Conservation (phyloP, 2,113 vertebrate genomes). For the Pedetes capensis region DNA sequence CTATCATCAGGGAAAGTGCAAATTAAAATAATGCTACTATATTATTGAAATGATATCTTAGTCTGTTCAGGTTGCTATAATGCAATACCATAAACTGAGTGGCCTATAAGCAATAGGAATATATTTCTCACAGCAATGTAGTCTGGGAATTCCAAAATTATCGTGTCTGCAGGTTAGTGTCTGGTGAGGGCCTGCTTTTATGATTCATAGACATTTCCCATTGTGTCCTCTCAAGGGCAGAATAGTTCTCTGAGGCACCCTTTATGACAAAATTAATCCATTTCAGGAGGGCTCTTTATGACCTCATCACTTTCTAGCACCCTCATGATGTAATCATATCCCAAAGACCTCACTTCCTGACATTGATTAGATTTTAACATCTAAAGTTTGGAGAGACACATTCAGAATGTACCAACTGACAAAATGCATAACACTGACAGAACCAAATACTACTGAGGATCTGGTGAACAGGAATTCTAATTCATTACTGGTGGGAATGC, state of each 20-base stretch:
- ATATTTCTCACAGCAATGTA: neutral
- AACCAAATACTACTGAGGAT: neutral
- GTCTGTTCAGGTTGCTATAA: neutral
- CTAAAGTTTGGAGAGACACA: neutral
- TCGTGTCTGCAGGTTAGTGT: neutral
- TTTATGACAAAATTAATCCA: neutral
- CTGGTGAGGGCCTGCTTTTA: neutral
- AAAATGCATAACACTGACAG: neutral
- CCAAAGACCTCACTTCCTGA: neutral
- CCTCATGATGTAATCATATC: neutral
- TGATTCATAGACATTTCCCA: neutral
- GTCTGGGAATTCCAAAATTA: neutral
- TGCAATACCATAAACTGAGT: too few relatives aligned
- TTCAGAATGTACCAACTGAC: neutral
- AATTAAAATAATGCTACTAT: neutral
- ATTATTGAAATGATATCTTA: neutral
- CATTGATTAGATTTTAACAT: neutral
- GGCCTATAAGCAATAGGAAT: neutral
- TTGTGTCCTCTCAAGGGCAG: neutral
- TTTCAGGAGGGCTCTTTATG: neutral
- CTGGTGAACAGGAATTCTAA: fast-evolving
- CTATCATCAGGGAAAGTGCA: neutral
- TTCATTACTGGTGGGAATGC: neutral
- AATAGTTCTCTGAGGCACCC: neutral
- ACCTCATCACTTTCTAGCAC: neutral